A percentile compares a stretch with the other conserved stretches of the same genome.
phyloP scores from a whole-genome alignment of 1,140 invertebrate genomes.

The Scaptomyza montana region DNA sequence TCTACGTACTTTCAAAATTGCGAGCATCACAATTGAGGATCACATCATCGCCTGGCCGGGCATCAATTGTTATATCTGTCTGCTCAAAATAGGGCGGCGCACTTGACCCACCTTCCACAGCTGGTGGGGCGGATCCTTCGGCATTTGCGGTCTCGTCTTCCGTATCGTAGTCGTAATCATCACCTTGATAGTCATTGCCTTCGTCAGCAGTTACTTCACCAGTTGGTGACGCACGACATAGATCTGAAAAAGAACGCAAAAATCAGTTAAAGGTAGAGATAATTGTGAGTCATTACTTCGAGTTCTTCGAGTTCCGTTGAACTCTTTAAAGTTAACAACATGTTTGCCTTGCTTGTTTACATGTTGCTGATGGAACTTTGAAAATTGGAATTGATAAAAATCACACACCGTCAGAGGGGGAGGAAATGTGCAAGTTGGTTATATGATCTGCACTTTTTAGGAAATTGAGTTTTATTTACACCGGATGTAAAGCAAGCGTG shows the following conservation, averaged over 20 bases:
- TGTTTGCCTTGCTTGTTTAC: slow-evolving; percentile 29
- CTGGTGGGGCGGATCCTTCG: background rate
- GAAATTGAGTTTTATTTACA: slow-evolving; percentile 19
- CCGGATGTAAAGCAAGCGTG: slow-evolving; percentile 11
- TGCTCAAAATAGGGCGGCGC: slow-evolving; percentile 69
- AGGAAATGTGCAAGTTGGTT: slow-evolving; percentile 13
- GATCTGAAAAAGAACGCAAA: slow-evolving; percentile 24
- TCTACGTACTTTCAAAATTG: slow-evolving; percentile 63
- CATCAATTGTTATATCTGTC: slow-evolving; percentile 42
- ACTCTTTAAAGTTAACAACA: slow-evolving; percentile 12
- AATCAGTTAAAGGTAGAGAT: background rate
- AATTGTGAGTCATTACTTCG: background rate
- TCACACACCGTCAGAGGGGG: slow-evolving; percentile 34
- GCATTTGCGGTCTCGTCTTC: slow-evolving; percentile 24
- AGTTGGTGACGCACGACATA: slow-evolving; percentile 37
- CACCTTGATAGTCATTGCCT: slow-evolving; percentile 39
- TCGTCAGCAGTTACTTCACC: background rate
- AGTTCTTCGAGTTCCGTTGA: background rate
- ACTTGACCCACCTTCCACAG: background rate
- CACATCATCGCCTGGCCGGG: slow-evolving; percentile 61
- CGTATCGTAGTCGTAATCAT: slow-evolving; percentile 59
- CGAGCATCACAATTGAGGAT: slow-evolving; percentile 68
- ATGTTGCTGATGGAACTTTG: slow-evolving; percentile 13
- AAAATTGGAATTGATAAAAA: slow-evolving; percentile 69
- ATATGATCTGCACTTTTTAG: slow-evolving; percentile 4